Conservation (phyloP, 2,888 invertebrate species). For the Ochropleura leucogaster region DNA sequence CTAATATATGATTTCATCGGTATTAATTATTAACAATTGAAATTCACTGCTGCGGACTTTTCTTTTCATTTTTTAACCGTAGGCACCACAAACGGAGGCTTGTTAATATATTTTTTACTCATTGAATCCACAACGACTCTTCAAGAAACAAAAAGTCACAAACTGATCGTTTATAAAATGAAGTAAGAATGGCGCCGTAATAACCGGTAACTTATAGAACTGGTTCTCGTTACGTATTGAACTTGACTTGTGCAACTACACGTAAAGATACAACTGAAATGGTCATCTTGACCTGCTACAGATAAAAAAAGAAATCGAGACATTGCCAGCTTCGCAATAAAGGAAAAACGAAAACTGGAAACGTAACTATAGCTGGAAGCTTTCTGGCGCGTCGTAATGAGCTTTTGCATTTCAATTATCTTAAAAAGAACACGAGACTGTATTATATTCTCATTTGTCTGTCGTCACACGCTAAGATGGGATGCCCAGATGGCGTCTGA, state of each 20-base stretch:
- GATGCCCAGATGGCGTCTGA: slow-evolving; percentile 28
- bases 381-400: slow-evolving; percentile 30
- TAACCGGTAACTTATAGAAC: slow-evolving; percentile 83
- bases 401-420: slow-evolving; percentile 14
- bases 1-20: neutral
- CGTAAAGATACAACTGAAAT: slow-evolving; percentile 69
- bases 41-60: slow-evolving; percentile 8
- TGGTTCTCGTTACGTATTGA: slow-evolving; percentile 81
- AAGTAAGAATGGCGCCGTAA: slow-evolving; percentile 80
- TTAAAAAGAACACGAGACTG: slow-evolving; percentile 7
- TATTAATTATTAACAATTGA: neutral
- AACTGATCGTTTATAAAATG: slow-evolving; percentile 75
- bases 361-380: slow-evolving; percentile 18
- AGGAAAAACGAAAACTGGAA: slow-evolving; percentile 38
- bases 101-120: slow-evolving; percentile 27
- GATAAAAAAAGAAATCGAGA: slow-evolving; percentile 57
- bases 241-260: slow-evolving; percentile 74
- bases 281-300: slow-evolving; percentile 57
- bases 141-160: slow-evolving; percentile 66
- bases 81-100: slow-evolving; percentile 1
- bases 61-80: neutral
- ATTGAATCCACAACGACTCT: slow-evolving; percentile 20
- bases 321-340: slow-evolving; percentile 26
- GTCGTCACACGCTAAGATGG: slow-evolving; percentile 4
- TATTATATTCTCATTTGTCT: slow-evolving; percentile 11